Conservation (phyloP, 2,888 invertebrate species). For the Phymatocera aterrima region DNA sequence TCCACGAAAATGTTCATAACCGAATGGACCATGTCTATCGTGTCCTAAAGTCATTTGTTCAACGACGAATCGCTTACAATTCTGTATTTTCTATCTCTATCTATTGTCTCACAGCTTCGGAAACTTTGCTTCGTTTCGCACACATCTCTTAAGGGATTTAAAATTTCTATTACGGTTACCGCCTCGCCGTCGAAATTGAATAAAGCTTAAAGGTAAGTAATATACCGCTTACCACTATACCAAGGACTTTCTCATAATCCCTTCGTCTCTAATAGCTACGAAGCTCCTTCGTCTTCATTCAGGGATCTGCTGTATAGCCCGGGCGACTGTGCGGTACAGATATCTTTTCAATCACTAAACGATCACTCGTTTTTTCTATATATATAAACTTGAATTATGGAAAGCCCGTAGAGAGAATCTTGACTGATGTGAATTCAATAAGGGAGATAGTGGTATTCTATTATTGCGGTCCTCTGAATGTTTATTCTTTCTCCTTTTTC, state of each 20-base stretch:
- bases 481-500: neutral
- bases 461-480: neutral
- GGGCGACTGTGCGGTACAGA: neutral
- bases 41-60: neutral
- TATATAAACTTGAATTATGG: neutral
- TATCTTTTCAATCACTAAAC: neutral
- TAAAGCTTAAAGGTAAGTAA: slow-evolving; percentile 33
- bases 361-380: neutral
- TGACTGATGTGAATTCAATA: neutral
- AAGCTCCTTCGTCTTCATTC: slow-evolving; percentile 1
- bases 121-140: slow-evolving; percentile 2
- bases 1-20: neutral
- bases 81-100: neutral
- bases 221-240: neutral
- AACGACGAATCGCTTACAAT: neutral
- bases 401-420: neutral
- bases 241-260: slow-evolving; percentile 3
- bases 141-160: slow-evolving; percentile 27
- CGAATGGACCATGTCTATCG: neutral
- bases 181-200: neutral
- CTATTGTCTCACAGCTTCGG: neutral
- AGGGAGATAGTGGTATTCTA: neutral
- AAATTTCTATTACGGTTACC: slow-evolving; percentile 22
- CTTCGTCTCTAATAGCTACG: slow-evolving; percentile 1
- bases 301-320: neutral